Evolutionary conservation across 2,888 invertebrate genomes (phyloP), one percentile per base, ranked within the genome.

Genomic region (Fragum sueziense): DNA sequence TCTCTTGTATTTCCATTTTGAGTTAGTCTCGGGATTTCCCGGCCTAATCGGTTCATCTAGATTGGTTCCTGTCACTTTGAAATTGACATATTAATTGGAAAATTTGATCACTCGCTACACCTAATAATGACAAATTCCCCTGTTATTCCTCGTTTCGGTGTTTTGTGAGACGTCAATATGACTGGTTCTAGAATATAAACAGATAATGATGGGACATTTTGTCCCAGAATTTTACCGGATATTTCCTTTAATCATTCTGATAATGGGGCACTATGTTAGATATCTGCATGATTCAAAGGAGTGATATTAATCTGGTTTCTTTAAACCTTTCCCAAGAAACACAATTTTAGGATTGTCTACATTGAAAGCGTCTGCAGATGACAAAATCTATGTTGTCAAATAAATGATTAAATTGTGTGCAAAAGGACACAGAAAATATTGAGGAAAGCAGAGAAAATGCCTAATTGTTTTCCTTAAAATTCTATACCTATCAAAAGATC

Each of bases 51-150:
- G 20, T n/a, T 62, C 20, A n/a, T 41, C 65, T 65, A 65, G 41
- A 65, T 65, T 34, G 33, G 41, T 22, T 33, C 41, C 22, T 65
- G 65, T 41, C 65, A 41, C 65, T 65, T 41, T 22, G 27, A 41
- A 65, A 4, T 25, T 65, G 65, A 65, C 65, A 65, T 41, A 41
- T 41, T 65, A 65, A 65, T 65, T 65, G 65, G 41, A 65, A 65
- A 65, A 65, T 65, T 41, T 65, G 65, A 65, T 65, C 65, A 65
- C 41, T 65, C 25, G 65, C 34, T 22, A 41, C 65, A 37, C 41
- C 41, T 65, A 65, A 65, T 65, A 65, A 65, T 34, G 65, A 65
- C 34, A 41, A 41, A 65, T 65, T 37, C 61, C 33, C 65, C 41
- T 37, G 41, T 65, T 37, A 41, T 65, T 65, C 31, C n/a, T 41